phyloP scores from a whole-genome alignment of 2,888 invertebrate genomes.

The Ophion costatus region DNA sequence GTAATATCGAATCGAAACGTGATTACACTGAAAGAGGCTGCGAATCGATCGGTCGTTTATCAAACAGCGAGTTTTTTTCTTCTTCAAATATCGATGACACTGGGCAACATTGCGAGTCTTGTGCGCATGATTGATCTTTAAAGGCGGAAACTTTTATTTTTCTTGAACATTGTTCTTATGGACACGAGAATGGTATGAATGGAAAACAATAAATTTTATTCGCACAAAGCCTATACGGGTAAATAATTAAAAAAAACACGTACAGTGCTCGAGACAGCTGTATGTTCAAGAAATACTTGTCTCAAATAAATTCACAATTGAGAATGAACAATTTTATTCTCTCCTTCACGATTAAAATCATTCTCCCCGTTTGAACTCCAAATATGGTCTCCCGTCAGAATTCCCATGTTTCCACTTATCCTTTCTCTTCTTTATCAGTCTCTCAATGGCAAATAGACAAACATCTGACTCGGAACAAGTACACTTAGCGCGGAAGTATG shows the following conservation, averaged over 20 bases:
- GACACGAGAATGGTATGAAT: too few relatives aligned
- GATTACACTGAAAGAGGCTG: neutral
- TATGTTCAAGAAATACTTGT: neutral
- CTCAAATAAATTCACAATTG: neutral
- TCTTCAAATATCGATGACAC: neutral
- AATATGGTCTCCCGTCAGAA: neutral
- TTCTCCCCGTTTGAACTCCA: neutral
- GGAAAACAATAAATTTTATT: neutral
- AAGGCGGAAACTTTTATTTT: too few relatives aligned
- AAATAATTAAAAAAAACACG: neutral
- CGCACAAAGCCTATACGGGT: neutral
- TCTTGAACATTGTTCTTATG: too few relatives aligned
- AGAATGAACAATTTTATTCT: neutral
- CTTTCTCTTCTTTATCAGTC: neutral
- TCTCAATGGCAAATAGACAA: neutral
- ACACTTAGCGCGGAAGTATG: neutral
- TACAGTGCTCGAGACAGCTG: neutral
- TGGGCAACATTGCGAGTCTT: too few relatives aligned
- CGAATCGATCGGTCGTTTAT: neutral
- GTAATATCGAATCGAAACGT: neutral
- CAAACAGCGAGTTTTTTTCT: neutral
- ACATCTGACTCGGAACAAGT: neutral
- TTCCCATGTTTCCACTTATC: neutral
- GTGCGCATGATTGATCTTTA: too few relatives aligned
- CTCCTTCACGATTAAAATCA: neutral